These are phyloP conservation scores for Vidua chalybeata DNA, from an alignment of 2,113 vertebrate genomes.

Conservation along the genomic window DNA sequence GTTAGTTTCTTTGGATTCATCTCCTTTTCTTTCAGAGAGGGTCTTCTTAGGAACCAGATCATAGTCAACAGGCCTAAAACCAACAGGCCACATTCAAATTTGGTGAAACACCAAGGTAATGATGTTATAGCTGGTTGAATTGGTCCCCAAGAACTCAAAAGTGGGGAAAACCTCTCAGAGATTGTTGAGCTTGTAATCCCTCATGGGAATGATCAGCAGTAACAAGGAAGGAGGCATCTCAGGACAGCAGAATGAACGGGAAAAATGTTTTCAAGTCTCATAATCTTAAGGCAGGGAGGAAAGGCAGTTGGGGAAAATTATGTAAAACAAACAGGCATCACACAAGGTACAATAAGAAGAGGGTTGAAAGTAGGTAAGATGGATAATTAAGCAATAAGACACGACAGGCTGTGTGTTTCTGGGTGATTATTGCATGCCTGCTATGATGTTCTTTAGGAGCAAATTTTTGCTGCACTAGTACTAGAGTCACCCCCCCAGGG, in stretches of 20 bases:
- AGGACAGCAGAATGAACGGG: neutral
- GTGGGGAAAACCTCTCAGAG: neutral
- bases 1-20: neutral
- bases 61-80: neutral
- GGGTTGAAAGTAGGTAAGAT: constrained; percentile 35
- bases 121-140: neutral
- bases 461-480: neutral
- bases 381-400: constrained; percentile 66
- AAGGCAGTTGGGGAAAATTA: neutral
- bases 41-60: neutral
- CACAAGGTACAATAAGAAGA: neutral
- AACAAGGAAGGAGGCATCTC: neutral
- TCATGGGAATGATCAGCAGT: neutral
- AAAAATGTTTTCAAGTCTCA: neutral
- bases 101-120: neutral
- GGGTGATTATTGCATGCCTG: constrained; percentile 25
- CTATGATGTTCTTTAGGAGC: neutral
- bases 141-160: neutral
- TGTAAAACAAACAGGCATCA: constrained; percentile 1
- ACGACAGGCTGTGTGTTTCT: constrained; percentile 23
- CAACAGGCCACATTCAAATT: neutral
- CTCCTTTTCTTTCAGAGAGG: neutral
- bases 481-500: neutral
- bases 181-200: neutral
- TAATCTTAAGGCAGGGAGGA: neutral